Evolutionary conservation across 2,797 vertebrate genomes (phyloP), one percentile per base, ranked within the genome.

Genomic region (Sciaenops ocellatus): DNA sequence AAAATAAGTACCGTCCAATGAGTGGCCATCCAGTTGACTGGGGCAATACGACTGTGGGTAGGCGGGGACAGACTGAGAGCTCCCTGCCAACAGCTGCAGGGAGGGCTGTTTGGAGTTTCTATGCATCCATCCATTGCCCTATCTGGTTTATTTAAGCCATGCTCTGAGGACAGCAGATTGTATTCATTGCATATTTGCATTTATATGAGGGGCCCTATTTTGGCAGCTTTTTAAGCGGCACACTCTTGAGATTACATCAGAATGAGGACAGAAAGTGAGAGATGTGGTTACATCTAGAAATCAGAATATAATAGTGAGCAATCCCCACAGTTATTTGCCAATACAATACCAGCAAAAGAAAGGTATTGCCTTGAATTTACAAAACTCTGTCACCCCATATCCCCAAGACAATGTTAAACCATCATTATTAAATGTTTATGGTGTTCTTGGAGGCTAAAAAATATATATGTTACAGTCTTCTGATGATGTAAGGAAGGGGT

Each of bases 131-230:
- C 72, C 65, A 71, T 76, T 72, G 62, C 77, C 82, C 81, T 78
- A 26, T 82, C 78, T 86, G 72, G 46, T 86, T 85, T 87, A 86
- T 95, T 94, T 91, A 92, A 94, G 86, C 86, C 80, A 68, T 73
- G 80, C 87, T 82, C 85, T 89, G 82, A 70, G 75, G 81, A 68
- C 84, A 65, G 77, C 89, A 89, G 91, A 91, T 90, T 92, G 90
- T 90, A 90, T 94, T 93, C 92, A 94, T 92, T 85, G 67, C 66
- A 65, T 82, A 92, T 95, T 93, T 94, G 92, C 94, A 93, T 94
- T 89, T 89, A 84, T 85, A 86, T 79, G 83, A 91, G 71, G 47
- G 42, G 59, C 44, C 50, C 26, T 65, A 69, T 77, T 85, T 78
- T 90, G 89, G 91, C 85, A 85, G 90, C 77, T 86, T 85, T 83